Base-by-base conservation (phyloP, 2,888 invertebrate genomes). In the Brenthis hecate region DNA sequence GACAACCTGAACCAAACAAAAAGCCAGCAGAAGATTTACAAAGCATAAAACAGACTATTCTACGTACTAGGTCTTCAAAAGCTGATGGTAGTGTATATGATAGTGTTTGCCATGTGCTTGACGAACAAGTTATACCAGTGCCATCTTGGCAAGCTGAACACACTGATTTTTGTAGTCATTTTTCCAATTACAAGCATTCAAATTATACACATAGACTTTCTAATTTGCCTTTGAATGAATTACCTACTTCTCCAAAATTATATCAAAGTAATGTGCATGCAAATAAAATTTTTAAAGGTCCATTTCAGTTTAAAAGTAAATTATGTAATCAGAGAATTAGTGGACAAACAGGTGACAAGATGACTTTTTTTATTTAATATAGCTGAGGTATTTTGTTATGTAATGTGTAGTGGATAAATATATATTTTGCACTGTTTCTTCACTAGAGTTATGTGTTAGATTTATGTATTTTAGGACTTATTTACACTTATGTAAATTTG, bases 21-120 rank as follows among this genome's bases (percentile, higher is more conserved):
- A 87, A 81, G 65, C 66, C 72, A 60, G 61, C 71, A n/a, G 86
- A 87, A 14, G 88, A 91, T 54, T 80, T 92, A 57, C 82, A 83
- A 54, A 87, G 81, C 64, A 79, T 91, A 68, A 91, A 85, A 71
- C 85, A 91, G 66, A 92, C 91, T 63, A 88, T 92, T 71, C 74
- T 83, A 61, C 81, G 81, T 16, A 85, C 86, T 32, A 84, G 92
- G 76, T 77, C 82, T 19, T 75, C 85, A 60, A 87, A 76, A 70
- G 72, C 78, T 65, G 84, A 87, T 87, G 91, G 91, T 91, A 90
- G 73, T 76, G 71, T 72, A 74, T 78, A 77, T 71, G 72, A 75
- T 70, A 79, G 80, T 83, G 80, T 85, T 68, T 92, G 91, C 75
- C 84, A 85, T 78, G 91, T 92, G 14, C 81, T 87, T 68, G 90